phyloP scores from a whole-genome alignment of 2,888 invertebrate species.

The Tricholauxania praeusta region DNA sequence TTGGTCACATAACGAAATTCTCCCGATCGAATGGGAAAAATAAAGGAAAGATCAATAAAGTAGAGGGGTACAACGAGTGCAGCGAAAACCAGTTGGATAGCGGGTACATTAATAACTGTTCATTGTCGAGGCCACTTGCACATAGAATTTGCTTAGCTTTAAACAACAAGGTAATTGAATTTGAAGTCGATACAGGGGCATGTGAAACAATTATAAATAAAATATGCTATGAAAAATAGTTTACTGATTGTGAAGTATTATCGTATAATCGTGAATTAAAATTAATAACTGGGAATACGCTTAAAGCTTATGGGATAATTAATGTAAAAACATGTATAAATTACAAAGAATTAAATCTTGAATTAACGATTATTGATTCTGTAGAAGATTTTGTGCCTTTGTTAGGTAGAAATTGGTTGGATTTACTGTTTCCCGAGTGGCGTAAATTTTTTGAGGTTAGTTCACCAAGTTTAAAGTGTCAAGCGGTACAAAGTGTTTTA shows the following conservation, averaged over 20 bases:
- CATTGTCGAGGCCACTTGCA: too few species aligned
- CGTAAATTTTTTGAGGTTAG: conserved; percentile 5
- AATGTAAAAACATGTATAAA: too few species aligned
- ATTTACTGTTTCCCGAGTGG: conserved; percentile 23
- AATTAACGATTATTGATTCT: conserved; percentile 28
- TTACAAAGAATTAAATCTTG: conserved; percentile 14
- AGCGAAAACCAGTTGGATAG: too few species aligned
- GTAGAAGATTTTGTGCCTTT: conserved; percentile 20
- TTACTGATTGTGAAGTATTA: conserved; percentile 14
- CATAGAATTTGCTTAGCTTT: conserved; percentile 2
- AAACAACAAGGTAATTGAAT: conserved; percentile 11
- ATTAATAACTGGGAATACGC: conserved; percentile 25
- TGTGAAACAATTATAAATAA: conserved; percentile 27
- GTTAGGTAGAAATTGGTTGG: conserved; percentile 28
- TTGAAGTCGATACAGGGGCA: conserved; percentile 28
- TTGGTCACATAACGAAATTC: too few species aligned
- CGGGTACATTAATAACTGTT: too few species aligned
- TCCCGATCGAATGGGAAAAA: too few species aligned
- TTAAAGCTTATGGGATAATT: too few species aligned
- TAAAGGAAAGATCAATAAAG: too few species aligned
- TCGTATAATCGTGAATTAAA: conserved; percentile 26
- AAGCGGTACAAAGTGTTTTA: too few species aligned
- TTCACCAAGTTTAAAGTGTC: too few species aligned
- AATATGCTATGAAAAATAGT: conserved; percentile 12
- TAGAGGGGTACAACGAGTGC: too few species aligned